Conservation (phyloP, 2,797 vertebrate genomes). For the Poeciliopsis infans region DNA sequence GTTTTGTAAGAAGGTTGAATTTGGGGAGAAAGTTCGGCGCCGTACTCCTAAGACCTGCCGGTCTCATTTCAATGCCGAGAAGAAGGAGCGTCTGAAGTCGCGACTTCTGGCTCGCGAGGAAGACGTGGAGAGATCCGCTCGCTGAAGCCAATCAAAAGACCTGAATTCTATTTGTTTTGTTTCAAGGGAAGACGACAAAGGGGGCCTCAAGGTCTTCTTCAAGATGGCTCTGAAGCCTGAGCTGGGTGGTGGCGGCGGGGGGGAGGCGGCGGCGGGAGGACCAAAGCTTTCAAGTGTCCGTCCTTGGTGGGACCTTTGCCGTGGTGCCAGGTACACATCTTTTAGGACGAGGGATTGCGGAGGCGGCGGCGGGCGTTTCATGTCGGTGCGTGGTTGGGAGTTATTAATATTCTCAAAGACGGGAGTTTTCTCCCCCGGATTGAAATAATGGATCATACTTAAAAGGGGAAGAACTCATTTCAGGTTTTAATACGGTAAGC, state of each 20-base stretch:
- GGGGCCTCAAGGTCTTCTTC: constrained; percentile 93
- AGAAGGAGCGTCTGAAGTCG: constrained; percentile 78
- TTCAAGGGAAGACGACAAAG: constrained; percentile 96
- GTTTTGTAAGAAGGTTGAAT: constrained; percentile 74
- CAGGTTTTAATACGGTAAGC: constrained; percentile 88
- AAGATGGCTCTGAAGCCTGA: constrained; percentile 87
- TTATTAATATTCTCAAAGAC: constrained; percentile 86
- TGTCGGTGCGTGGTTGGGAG: constrained; percentile 72
- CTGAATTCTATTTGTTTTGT: constrained; percentile 89
- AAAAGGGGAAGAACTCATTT: constrained; percentile 87
- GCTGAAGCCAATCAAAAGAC: constrained; percentile 84
- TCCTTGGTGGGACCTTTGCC: constrained; percentile 92
- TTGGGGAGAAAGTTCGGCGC: constrained; percentile 72
- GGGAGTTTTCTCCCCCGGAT: constrained; percentile 80
- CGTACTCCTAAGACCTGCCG: constrained; percentile 80
- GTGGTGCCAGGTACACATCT: constrained; percentile 89
- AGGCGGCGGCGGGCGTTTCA: constrained; percentile 59
- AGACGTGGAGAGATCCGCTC: constrained; percentile 67
- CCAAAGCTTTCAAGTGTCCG: constrained; percentile 83
- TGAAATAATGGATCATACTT: constrained; percentile 88
- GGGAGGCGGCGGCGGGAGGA: constrained; percentile 36
- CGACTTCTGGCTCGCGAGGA: constrained; percentile 72
- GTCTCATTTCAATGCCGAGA: constrained; percentile 76
- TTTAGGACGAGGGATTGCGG: constrained; percentile 51
- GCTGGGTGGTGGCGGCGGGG: constrained; percentile 56